Conservation (phyloP, 2,113 vertebrate species). For the Anser brachyrhynchus region DNA sequence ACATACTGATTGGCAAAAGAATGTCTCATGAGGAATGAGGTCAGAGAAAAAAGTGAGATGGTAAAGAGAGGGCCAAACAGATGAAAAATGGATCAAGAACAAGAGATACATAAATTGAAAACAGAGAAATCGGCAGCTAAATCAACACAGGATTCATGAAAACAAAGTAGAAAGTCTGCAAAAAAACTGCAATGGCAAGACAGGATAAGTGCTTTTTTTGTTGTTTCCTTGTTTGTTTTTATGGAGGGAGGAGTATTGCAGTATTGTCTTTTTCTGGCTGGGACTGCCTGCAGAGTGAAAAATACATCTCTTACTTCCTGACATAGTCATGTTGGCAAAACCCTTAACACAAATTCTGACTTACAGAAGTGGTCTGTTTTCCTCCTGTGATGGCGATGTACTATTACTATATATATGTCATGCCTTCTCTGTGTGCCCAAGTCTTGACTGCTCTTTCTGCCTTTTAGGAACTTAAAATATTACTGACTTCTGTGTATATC, state of each 20-base stretch:
- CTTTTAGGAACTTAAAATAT: background rate
- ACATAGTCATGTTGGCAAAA: background rate
- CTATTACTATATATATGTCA: accelerated
- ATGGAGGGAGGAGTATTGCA: too few relatives aligned
- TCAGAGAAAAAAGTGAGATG: background rate
- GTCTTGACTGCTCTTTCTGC: background rate
- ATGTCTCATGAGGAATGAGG: background rate
- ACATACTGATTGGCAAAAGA: background rate
- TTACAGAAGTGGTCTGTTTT: background rate
- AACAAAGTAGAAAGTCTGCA: background rate
- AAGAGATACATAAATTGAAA: background rate
- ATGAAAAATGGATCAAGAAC: background rate
- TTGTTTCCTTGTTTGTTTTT: too few relatives aligned
- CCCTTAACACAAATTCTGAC: background rate
- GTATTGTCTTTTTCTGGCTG: too few relatives aligned
- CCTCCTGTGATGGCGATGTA: background rate
- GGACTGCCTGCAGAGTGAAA: background rate
- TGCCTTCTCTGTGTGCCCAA: background rate
- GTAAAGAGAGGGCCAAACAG: background rate
- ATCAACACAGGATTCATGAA: background rate
- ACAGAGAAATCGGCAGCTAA: background rate
- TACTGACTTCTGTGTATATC: background rate
- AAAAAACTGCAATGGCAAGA: background rate
- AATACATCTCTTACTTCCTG: background rate
- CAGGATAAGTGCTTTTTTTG: background rate